Base-by-base conservation (phyloP, 2,888 invertebrate species). In the Nowickia ferox region DNA sequence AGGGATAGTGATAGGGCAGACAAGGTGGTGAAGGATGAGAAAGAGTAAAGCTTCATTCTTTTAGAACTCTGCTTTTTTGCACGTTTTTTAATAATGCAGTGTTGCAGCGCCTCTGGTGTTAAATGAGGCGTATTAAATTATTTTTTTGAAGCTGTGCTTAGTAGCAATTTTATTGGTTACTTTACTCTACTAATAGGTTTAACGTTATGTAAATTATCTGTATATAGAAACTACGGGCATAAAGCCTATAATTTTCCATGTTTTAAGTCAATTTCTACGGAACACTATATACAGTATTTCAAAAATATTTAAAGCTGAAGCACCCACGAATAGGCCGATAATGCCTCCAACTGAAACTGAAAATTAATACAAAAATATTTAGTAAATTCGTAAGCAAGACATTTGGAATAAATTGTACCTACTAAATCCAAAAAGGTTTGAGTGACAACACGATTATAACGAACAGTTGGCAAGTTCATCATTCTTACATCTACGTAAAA, bases 291-390 rank as follows among this genome's bases (percentile, higher is more conserved):
- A 87, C 13, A 84, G 10, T 69, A 85, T 85, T 82, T 87, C 87
- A 68, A 87, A 85, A 51, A 82, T 81, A 74, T 85, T 87, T 38
- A 87, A 61, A 53, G 78, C 76, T 42, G 87, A 87, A 48, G 87
- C 83, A 55, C 87, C 87, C 10, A 78, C 81, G 76, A 90, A 90
- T 5, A 90, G 87, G 15, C 90, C 90, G 57, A 90, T 88, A 6
- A 90, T 88, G 46, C 90, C 90, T 10, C 90, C 90, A 72, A 89
- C 87, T n/a, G 88, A 88, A 87, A 90, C 90, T 90, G 30, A 68
- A 83, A 17, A 22, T 9, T 15, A 76, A 55, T 46, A 17, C 6
- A 15, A 38, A 17, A 38, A 11, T 38, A 40, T 9, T 53, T 51
- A 9, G 11, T 30, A 46, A 51, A 0, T 0, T 19, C 3, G 15